Base-by-base conservation (phyloP, 92 coral and sea anemone species). In the Palythoa heliodiscus region DNA sequence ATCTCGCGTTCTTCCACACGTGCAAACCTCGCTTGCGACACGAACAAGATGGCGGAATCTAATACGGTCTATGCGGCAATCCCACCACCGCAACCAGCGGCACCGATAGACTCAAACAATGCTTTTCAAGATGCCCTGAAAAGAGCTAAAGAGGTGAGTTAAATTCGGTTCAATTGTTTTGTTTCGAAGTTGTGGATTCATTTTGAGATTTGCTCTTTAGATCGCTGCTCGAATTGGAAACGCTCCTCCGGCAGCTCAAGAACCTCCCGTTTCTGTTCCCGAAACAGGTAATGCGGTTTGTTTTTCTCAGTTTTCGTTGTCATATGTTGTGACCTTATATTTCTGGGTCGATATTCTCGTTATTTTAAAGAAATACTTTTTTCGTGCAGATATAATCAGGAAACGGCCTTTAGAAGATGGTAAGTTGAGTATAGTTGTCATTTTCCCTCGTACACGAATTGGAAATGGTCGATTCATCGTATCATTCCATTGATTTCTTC, bases 171-270 rank as follows among this genome's bases (percentile, higher is more conserved):
- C 20, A 47, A 52, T 14, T 43, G 3, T 13, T 17, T 52, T 43
- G 37, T 8, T 48, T 11, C 23, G 9, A 7, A 10, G 22, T 15
- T 7, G 29, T 47, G 15, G n/a, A 64, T 9, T 47, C 19, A 23
- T 43, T 11, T 22, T 8, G 52, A 10, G 13, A 47, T 66, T 66
- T 48, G 20, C 75, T 22, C 2, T n/a, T 48, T 29, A 80, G 84
- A 80, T 80, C 58, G 84, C 84, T 38, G 84, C 84, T 80, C 84
- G 84, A 80, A 80, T 80, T 75, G 84, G 84, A 66, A 80, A 66
- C 14, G 84, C 84, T 22, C 84, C 84, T 15, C 84, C 84, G 7
- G 58, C 84, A 24, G 24, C 58, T 15, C 73, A 67, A 58, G 83
- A 78, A 4, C 50, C 23, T 6, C 5, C 63, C n/a, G 73, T 13